These are phyloP conservation scores for Rhadina sibilatrix DNA, from an alignment of 2,113 vertebrate genomes.

Conservation along the genomic window DNA sequence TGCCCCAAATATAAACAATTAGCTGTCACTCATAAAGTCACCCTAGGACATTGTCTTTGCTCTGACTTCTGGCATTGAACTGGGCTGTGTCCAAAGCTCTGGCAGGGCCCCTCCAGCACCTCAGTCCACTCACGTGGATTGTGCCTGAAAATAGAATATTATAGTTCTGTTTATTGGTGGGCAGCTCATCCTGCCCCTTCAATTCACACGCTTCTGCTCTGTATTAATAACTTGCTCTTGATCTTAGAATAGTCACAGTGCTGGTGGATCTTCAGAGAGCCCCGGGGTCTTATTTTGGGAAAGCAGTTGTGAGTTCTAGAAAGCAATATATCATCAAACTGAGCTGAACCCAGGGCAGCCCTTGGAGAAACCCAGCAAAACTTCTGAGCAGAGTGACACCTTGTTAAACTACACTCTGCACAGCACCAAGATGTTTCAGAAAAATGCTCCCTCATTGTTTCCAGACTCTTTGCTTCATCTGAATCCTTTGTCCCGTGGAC, in stretches of 20 bases:
- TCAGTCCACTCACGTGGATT: slow-evolving; percentile 28
- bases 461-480: neutral
- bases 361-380: neutral
- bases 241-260: neutral
- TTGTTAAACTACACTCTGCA: neutral
- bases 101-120: neutral
- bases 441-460: neutral
- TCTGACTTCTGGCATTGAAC: neutral
- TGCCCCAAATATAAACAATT: neutral
- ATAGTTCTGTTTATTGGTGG: slow-evolving; percentile 20
- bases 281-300: neutral
- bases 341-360: neutral
- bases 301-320: neutral
- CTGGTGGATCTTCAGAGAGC: neutral
- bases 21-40: neutral
- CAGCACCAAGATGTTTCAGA: neutral
- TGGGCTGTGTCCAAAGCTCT: slow-evolving; percentile 26
- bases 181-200: slow-evolving; percentile 8
- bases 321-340: neutral
- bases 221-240: slow-evolving; percentile 25
- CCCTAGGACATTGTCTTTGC: neutral
- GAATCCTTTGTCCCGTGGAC: neutral
- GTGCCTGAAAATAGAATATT: slow-evolving; percentile 26
- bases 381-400: neutral
- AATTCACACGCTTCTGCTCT: slow-evolving; percentile 16